These are phyloP conservation scores for Dicrostonyx torquatus DNA, from an alignment of 2,797 vertebrate genomes.

Conservation along the genomic window DNA sequence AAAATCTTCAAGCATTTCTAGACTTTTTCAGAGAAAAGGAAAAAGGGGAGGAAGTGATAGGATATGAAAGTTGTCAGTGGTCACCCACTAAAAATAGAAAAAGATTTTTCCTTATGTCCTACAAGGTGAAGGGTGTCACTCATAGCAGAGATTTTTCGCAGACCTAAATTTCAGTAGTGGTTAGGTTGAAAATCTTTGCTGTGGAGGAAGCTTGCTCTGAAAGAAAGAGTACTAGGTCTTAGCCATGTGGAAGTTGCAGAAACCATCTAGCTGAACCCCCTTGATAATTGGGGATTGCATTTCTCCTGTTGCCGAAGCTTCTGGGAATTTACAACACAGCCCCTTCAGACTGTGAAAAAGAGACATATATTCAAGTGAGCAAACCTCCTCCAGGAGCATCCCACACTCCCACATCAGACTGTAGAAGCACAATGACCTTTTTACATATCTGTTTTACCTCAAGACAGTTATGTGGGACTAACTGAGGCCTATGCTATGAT, in stretches of 20 bases:
- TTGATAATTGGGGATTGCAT: background rate
- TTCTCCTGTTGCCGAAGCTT: background rate
- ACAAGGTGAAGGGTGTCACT: background rate
- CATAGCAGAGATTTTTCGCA: background rate
- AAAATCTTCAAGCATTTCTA: background rate
- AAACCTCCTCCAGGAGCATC: background rate
- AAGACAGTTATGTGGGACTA: background rate
- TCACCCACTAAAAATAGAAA: background rate
- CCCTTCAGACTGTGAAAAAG: background rate
- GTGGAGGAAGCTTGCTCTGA: background rate
- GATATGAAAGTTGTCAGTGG: background rate
- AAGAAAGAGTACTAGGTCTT: background rate
- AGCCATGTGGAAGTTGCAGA: background rate
- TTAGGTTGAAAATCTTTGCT: background rate
- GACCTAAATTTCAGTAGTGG: background rate
- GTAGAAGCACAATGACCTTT: accelerated
- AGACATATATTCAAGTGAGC: background rate
- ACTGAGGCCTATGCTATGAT: background rate
- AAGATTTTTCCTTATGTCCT: background rate
- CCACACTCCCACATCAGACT: background rate
- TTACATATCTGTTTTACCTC: accelerated
- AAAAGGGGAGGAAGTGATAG: background rate
- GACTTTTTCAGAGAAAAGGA: background rate
- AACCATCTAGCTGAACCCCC: background rate
- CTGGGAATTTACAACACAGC: background rate